Base-by-base conservation (phyloP, 2,797 vertebrate genomes). In the Buceros bicornis region DNA sequence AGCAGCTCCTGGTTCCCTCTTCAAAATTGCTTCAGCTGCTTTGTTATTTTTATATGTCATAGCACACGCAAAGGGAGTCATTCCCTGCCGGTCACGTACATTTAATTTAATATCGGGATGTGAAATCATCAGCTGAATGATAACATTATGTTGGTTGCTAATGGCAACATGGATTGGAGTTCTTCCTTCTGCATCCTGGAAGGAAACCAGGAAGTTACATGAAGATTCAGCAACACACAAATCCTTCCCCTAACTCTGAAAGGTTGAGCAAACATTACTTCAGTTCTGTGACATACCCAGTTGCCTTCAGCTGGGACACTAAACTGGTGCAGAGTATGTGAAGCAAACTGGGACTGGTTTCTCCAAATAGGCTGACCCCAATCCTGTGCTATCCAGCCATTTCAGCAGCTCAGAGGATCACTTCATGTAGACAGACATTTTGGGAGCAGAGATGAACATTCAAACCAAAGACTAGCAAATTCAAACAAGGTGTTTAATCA, bases 1-100 rank as follows among this genome's bases (percentile, higher is more conserved):
- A 3, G 99, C 99, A 57, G 99, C 99, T 76, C 99, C 99, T 0
- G 99, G 96, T 92, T 99, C 99, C 92, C 99, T 98, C 94, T 99
- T 99, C 24, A 99, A 97, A 95, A 99, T 99, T 20, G 99, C 98
- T 95, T 99, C 99, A 1, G 99, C 99, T 1, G 99, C 99, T 95
- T 99, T 99, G 82, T 99, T 99, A 95, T 99, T 99, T 98, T 99
- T 99, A 72, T 99, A 98, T 0, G 99, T 99, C 99, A 99, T 99
- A 72, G 99, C 99, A 31, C 99, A 99, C 61, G 99, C 99, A 25
- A 99, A 99, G 3, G 99, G 99, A 8, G 99, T 99, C 98, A 99
- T 99, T 89, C 99, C 99, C 96, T 99, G 99, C 47, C 99, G 98
- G 97, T 99, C 99, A 15, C 99, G 99, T 33, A 99, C 97, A 45